Conservation (phyloP, 1,140 invertebrate species). For the Drosophila albomicans region DNA sequence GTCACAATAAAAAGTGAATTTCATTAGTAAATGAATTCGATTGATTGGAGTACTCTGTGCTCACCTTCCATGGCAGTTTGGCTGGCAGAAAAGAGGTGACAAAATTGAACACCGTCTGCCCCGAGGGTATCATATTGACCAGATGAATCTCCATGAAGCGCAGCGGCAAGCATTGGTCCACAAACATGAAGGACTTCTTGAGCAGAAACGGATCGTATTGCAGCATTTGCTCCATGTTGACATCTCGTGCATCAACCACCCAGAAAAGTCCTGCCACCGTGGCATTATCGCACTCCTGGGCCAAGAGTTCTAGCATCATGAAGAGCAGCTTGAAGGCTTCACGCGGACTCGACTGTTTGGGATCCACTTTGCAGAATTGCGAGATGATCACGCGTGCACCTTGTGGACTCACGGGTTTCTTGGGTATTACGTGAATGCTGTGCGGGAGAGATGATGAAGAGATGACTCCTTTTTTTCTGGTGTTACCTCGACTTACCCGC, state of each 20-base stretch:
- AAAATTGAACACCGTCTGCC: slow-evolving; percentile 85
- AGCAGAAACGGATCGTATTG: slow-evolving; percentile 72
- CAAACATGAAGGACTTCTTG: slow-evolving; percentile 64
- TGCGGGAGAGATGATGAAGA: slow-evolving; percentile 2
- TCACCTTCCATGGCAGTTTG: slow-evolving; percentile 86
- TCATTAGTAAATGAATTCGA: background rate
- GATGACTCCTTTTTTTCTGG: background rate
- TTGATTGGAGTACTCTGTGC: background rate
- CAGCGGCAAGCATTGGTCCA: slow-evolving; percentile 70
- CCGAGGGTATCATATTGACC: slow-evolving; percentile 84
- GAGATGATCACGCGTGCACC: slow-evolving; percentile 71
- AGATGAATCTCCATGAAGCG: slow-evolving; percentile 69
- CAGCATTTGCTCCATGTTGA: slow-evolving; percentile 75
- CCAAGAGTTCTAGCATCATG: slow-evolving; percentile 72
- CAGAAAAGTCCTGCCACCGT: slow-evolving; percentile 57
- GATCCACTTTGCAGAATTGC: slow-evolving; percentile 69
- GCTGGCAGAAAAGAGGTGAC: slow-evolving; percentile 85
- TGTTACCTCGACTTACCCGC: slow-evolving; percentile 82
- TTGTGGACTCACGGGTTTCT: slow-evolving; percentile 47
- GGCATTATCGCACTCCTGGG: slow-evolving; percentile 70
- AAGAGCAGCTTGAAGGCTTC: slow-evolving; percentile 77
- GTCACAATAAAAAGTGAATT: slow-evolving; percentile 20
- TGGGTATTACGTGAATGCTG: slow-evolving; percentile 72
- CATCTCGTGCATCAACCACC: slow-evolving; percentile 69
- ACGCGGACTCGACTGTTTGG: slow-evolving; percentile 66